These are phyloP conservation scores for Eublepharis macularius DNA, from an alignment of 2,113 vertebrate genomes.

Conservation along the genomic window DNA sequence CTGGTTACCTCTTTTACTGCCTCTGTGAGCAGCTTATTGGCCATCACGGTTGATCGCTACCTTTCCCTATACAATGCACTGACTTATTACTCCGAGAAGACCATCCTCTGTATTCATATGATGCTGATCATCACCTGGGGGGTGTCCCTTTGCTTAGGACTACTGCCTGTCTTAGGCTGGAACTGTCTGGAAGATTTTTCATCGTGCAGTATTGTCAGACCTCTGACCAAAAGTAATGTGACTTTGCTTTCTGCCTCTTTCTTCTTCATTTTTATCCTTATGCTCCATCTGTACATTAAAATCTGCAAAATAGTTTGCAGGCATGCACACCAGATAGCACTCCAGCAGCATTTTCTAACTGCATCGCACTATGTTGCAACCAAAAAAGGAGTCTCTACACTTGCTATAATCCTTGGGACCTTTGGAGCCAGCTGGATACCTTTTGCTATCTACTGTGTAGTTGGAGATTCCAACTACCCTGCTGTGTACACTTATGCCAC, in stretches of 20 bases:
- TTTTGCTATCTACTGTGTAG: constrained; percentile 95
- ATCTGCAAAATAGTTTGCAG: constrained; percentile 97
- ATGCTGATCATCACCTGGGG: constrained; percentile 92
- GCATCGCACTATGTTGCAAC: constrained; percentile 92
- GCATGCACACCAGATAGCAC: constrained; percentile 96
- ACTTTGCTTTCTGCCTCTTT: constrained; percentile 88
- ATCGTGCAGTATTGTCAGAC: constrained; percentile 91
- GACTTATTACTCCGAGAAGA: constrained; percentile 96
- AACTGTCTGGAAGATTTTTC: constrained; percentile 87
- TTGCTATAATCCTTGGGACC: constrained; percentile 94
- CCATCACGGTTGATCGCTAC: constrained; percentile 97
- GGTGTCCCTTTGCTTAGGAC: constrained; percentile 87
- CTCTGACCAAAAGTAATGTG: constrained; percentile 90
- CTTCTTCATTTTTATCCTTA: constrained; percentile 89
- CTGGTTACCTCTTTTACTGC: constrained; percentile 95
- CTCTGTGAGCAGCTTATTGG: constrained; percentile 93
- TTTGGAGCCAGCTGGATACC: constrained; percentile 98
- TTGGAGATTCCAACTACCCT: constrained; percentile 88
- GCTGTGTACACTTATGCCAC: constrained; percentile 94
- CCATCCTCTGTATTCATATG: constrained; percentile 87
- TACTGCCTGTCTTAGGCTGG: constrained; percentile 94
- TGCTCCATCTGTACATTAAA: constrained; percentile 93
- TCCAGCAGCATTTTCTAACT: constrained; percentile 97
- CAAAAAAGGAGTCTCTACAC: constrained; percentile 93
- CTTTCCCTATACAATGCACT: constrained; percentile 95